A percentile compares a stretch with the other conserved stretches of the same genome.
Conservation (phyloP, 2,888 invertebrate genomes). For the Acleris emargana region DNA sequence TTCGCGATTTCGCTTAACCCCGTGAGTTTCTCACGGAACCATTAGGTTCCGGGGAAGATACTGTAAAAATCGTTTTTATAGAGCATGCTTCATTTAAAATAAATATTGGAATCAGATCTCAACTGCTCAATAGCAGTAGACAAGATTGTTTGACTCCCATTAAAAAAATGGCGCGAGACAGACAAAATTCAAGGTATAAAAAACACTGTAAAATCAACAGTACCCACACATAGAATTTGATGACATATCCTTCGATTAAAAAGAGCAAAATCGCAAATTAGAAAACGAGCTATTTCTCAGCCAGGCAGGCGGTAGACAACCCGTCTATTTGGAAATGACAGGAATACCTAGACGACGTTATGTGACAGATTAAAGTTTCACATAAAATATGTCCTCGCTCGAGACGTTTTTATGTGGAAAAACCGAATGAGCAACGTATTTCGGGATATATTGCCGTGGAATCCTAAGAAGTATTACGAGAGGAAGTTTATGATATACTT, state of each 20-base stretch:
- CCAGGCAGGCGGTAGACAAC: constrained; percentile 27
- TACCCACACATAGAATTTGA: not conserved
- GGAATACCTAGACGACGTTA: constrained; percentile 68
- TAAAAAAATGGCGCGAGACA: too few species aligned
- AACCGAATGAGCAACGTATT: constrained; percentile 31
- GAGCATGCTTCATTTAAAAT: too few species aligned
- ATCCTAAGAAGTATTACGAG: not conserved
- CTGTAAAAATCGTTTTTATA: too few species aligned
- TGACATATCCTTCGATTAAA: too few species aligned
- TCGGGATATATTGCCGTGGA: not conserved
- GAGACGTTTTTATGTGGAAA: constrained; percentile 43
- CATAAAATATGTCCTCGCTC: constrained; percentile 55
- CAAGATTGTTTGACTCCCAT: too few species aligned
- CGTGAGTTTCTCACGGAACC: too few species aligned
- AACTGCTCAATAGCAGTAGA: too few species aligned
- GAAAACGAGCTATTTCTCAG: constrained; percentile 2
- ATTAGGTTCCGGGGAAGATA: too few species aligned
- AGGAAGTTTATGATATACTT: not conserved
- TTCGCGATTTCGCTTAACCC: too few species aligned
- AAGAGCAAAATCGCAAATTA: not conserved
- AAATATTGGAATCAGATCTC: too few species aligned
- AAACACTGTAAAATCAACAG: not conserved
- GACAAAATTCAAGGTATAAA: not conserved
- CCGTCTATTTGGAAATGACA: constrained; percentile 62
- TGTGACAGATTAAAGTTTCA: constrained; percentile 71